Percentiles rank a stretch among this genome's conserved stretches.
Conservation (phyloP, 1,140 invertebrate species). For the Saccostrea cuccullata region DNA sequence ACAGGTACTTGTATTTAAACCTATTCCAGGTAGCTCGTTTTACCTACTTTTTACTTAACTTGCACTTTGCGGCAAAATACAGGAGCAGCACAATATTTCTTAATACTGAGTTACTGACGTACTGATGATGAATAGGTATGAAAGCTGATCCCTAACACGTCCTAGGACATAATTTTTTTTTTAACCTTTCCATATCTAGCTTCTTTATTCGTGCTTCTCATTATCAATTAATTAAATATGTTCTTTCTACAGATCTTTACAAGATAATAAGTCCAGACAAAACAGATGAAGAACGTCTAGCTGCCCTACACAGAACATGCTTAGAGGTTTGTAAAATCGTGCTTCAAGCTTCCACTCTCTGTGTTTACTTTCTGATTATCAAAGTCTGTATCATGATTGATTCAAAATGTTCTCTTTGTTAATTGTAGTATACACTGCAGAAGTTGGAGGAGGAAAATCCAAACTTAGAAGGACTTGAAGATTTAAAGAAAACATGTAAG, state of each 20-base stretch:
- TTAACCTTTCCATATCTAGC: no score
- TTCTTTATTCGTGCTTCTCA: no score
- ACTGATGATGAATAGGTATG: no score
- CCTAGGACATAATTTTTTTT: no score
- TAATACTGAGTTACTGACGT: no score
- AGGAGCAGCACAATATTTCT: no score
- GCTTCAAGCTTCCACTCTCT: not conserved
- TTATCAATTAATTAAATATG: not conserved
- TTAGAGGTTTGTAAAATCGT: not conserved
- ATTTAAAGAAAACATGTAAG: constrained; percentile 24
- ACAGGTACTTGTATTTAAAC: no score
- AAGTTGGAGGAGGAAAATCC: constrained; percentile 16
- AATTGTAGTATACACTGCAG: constrained; percentile 13
- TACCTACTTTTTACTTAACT: no score
- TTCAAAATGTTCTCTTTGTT: not conserved
- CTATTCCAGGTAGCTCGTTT: no score
- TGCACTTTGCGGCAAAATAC: no score
- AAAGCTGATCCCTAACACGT: no score
- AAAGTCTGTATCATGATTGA: not conserved
- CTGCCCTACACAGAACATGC: not conserved
- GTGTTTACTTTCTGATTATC: not conserved
- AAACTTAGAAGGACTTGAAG: constrained; percentile 5
- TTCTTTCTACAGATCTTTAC: not conserved
- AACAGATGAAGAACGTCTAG: constrained; percentile 26
- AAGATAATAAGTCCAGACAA: constrained; percentile 1